Evolutionary conservation across 1,140 invertebrate genomes (phyloP).

Genomic region (Neelides sp.): DNA sequence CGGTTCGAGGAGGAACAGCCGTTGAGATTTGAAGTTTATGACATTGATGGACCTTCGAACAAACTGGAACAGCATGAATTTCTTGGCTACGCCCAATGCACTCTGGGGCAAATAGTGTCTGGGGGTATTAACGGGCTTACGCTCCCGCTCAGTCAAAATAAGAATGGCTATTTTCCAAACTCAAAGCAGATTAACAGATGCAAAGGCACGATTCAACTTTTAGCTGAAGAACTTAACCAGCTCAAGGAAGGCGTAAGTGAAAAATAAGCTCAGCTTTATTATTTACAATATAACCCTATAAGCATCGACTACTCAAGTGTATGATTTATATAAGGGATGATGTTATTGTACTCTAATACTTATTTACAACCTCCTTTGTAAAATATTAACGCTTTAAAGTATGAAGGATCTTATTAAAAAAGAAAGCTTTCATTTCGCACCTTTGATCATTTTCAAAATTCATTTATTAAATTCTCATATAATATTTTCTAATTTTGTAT

Average conservation of each 20-base stretch:
- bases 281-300: neutral
- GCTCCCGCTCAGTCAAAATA: slow-evolving; percentile 26
- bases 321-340: slow-evolving; percentile 37
- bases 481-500: no score
- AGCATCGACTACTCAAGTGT: neutral
- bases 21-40: slow-evolving; percentile 43
- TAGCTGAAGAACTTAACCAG: slow-evolving; percentile 23
- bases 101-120: slow-evolving; percentile 42
- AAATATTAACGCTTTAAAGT: no score
- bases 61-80: slow-evolving; percentile 44
- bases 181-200: slow-evolving; percentile 12
- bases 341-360: slow-evolving; percentile 38
- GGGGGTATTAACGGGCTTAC: slow-evolving; percentile 22
- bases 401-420: no score
- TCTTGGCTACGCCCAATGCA: slow-evolving; percentile 42
- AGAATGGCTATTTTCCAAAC: slow-evolving; percentile 13
- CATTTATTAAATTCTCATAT: no score
- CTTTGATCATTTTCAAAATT: no score
- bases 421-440: no score
- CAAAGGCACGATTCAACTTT: slow-evolving; percentile 21
- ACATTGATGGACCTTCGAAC: slow-evolving; percentile 42
- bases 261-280: neutral
- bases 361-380: no score
- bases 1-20: slow-evolving; percentile 42
- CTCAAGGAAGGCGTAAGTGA: slow-evolving; percentile 26